These are phyloP conservation scores for Prostheceraeus crozeri DNA, from an alignment of 2,888 invertebrate genomes.

Conservation along the genomic window DNA sequence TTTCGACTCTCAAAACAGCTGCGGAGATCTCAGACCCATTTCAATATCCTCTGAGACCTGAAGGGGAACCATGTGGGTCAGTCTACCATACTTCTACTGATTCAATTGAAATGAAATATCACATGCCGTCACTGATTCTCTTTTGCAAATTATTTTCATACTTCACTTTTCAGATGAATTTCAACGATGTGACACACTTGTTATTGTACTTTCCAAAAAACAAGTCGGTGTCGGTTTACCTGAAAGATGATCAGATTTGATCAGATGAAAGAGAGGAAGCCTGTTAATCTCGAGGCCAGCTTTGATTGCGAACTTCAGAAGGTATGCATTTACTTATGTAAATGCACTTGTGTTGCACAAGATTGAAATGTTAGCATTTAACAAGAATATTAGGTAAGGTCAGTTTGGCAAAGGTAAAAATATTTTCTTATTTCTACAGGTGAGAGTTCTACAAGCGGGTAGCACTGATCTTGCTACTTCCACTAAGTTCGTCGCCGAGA, in stretches of 20 bases:
- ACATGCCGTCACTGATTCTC: neutral
- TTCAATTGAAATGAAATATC: neutral
- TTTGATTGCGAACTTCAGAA: slow-evolving; percentile 11
- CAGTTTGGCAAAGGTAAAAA: too few relatives aligned
- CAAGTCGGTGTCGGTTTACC: slow-evolving; percentile 1
- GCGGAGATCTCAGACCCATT: too few relatives aligned
- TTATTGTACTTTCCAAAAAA: neutral
- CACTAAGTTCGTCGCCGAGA: slow-evolving; percentile 1
- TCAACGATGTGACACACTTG: neutral
- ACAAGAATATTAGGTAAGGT: too few relatives aligned
- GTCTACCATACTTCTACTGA: too few relatives aligned
- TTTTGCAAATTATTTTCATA: too few relatives aligned
- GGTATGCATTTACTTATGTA: slow-evolving; percentile 5
- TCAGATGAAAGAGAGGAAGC: slow-evolving; percentile 2
- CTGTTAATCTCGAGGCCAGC: neutral
- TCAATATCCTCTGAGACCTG: too few relatives aligned
- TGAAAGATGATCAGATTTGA: neutral
- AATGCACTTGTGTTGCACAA: too few relatives aligned
- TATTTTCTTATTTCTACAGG: too few relatives aligned
- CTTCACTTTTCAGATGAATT: slow-evolving; percentile 13
- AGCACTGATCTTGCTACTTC: neutral
- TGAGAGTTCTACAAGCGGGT: slow-evolving; percentile 14
- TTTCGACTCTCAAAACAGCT: too few relatives aligned
- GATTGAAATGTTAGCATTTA: too few relatives aligned
- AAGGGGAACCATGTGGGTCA: too few relatives aligned